phyloP scores from a whole-genome alignment of 2,797 vertebrate species.

The Gymnoscopelus braueri region DNA sequence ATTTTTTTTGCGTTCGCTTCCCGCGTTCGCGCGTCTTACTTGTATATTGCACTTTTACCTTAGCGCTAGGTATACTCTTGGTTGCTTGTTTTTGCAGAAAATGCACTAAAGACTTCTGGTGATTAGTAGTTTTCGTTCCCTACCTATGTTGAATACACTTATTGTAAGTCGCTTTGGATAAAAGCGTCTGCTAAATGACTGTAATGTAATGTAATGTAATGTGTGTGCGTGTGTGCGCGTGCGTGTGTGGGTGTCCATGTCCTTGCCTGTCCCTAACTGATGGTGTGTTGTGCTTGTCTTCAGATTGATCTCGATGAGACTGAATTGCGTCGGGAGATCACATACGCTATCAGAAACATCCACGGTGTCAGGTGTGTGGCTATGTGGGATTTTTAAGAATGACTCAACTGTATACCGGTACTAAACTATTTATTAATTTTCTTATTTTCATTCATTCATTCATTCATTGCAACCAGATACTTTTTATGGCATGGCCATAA shows the following conservation, averaged over 20 bases:
- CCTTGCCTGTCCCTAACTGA: background rate
- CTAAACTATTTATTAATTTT: background rate
- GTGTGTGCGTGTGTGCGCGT: background rate
- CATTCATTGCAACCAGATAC: background rate
- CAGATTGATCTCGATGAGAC: conserved; percentile 92
- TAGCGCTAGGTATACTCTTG: too few relatives aligned
- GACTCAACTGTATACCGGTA: background rate
- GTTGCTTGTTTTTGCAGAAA: too few relatives aligned
- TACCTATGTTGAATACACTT: too few relatives aligned
- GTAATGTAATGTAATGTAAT: too few relatives aligned
- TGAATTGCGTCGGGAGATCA: conserved; percentile 90
- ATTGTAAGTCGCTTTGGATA: too few relatives aligned
- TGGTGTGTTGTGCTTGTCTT: conserved; percentile 10
- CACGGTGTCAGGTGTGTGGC: conserved; percentile 90
- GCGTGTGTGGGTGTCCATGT: background rate
- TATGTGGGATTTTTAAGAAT: background rate
- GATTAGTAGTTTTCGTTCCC: too few relatives aligned
- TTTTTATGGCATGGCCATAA: background rate
- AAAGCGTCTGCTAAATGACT: too few relatives aligned
- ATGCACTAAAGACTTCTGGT: too few relatives aligned
- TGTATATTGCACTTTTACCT: too few relatives aligned
- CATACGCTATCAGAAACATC: conserved; percentile 95
- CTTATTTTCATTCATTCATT: background rate
- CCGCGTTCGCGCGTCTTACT: too few relatives aligned
- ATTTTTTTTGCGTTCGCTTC: too few relatives aligned